A percentile compares a stretch with the other conserved stretches of the same genome.
phyloP scores from a whole-genome alignment of 2,113 vertebrate species.

The Caranx melampygus region DNA sequence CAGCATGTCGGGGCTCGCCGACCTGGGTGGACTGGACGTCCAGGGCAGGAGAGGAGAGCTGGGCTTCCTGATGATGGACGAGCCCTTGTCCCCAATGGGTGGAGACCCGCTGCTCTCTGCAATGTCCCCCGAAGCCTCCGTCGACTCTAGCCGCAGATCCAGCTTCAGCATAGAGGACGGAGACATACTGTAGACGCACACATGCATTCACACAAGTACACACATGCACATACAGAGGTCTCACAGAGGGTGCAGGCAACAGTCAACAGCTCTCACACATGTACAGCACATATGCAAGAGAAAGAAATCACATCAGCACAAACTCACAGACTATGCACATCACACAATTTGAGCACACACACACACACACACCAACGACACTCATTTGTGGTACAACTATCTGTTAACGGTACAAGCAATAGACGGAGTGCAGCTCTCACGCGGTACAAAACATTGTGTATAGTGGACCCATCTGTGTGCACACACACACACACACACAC shows the following conservation, averaged over 20 bases:
- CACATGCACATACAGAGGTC: slow-evolving; percentile 12
- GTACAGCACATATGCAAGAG: slow-evolving; percentile 6
- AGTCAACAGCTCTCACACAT: slow-evolving; percentile 1
- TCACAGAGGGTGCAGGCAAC: slow-evolving; percentile 15
- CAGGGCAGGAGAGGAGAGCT: slow-evolving; percentile 90
- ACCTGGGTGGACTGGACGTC: slow-evolving; percentile 84
- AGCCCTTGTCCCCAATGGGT: slow-evolving; percentile 92
- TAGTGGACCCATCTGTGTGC: background rate
- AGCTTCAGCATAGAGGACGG: slow-evolving; percentile 99
- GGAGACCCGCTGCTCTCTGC: slow-evolving; percentile 95
- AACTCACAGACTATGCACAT: slow-evolving; percentile 16
- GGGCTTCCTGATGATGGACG: slow-evolving; percentile 95
- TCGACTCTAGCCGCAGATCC: slow-evolving; percentile 96
- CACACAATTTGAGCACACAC: slow-evolving; percentile 8
- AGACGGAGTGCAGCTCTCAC: background rate
- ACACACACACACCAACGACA: slow-evolving; percentile 15
- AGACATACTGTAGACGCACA: slow-evolving; percentile 88
- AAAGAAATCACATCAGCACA: slow-evolving; percentile 28
- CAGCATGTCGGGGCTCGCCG: slow-evolving; percentile 86
- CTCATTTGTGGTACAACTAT: slow-evolving; percentile 32
- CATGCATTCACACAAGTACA: slow-evolving; percentile 32
- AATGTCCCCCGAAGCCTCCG: slow-evolving; percentile 94
- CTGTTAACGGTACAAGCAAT: slow-evolving; percentile 9
- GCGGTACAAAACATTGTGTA: slow-evolving; percentile 4
- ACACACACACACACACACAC: background rate